Conservation (phyloP, 2,113 vertebrate genomes). For the mouse (Mus musculus) region GRCm39 chr3:130759001-130759500, state of each 20-base stretch:
- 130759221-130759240: background rate
- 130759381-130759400: background rate
- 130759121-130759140: background rate
- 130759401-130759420: background rate
- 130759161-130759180: background rate
- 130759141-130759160: background rate
- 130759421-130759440: background rate
- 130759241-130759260: background rate
- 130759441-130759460: background rate
- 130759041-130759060: background rate
- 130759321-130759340: background rate
- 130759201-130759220: background rate
- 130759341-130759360: background rate
- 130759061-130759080: background rate
- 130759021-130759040: background rate
- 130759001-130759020: background rate
- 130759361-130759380: background rate
- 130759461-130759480: background rate
- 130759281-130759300: background rate
- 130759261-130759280: background rate
- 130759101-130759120: background rate
- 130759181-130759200: background rate
- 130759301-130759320: background rate
- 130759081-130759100: background rate
- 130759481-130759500: background rate